These are phyloP conservation scores for Acanthococcus lagerstroemiae DNA, from an alignment of 2,888 invertebrate genomes.

Conservation along the genomic window DNA sequence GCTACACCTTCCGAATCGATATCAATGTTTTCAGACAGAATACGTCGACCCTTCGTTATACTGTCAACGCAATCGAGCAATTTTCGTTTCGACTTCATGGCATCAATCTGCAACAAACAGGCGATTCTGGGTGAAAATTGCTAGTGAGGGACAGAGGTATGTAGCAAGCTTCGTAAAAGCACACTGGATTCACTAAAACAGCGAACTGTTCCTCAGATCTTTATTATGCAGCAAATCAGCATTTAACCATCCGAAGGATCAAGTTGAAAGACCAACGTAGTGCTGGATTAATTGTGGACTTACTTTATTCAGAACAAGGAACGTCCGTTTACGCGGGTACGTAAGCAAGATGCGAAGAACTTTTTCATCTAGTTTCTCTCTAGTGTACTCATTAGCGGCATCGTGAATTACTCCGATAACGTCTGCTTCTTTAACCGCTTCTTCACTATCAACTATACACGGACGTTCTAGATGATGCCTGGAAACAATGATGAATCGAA, in stretches of 20 bases:
- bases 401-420: constrained; percentile 81
- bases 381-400: constrained; percentile 58
- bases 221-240: too few species aligned
- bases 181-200: too few species aligned
- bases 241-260: neutral
- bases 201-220: too few species aligned
- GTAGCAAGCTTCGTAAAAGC: too few species aligned
- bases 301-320: constrained; percentile 86
- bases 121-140: too few species aligned
- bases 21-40: constrained; percentile 39
- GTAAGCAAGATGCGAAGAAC: constrained; percentile 58
- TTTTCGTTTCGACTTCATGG: constrained; percentile 57
- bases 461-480: constrained; percentile 49
- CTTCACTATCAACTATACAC: constrained; percentile 52
- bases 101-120: constrained; percentile 52
- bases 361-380: constrained; percentile 57
- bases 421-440: constrained; percentile 59
- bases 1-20: neutral
- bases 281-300: neutral
- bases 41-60: constrained; percentile 46
- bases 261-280: too few species aligned
- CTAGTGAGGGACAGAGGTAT: too few species aligned
- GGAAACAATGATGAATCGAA: constrained; percentile 33
- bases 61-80: constrained; percentile 60
- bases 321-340: constrained; percentile 47